These are phyloP conservation scores for Podarcis raffonei DNA, from an alignment of 2,113 vertebrate species.

Conservation along the genomic window DNA sequence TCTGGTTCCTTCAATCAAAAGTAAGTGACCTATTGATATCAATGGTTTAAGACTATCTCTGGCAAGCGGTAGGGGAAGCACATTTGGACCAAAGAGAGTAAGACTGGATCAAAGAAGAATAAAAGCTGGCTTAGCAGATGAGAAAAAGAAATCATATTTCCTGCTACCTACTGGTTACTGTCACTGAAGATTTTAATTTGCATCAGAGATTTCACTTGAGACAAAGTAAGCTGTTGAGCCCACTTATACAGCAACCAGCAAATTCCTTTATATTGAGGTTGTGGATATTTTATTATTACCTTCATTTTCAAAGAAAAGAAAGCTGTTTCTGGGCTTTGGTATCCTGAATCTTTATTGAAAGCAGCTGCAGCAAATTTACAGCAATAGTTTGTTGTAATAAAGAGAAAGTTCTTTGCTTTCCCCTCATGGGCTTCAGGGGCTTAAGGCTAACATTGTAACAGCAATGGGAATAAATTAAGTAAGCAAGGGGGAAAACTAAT, in stretches of 20 bases:
- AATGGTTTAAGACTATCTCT: neutral
- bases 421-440: neutral
- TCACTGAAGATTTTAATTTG: neutral
- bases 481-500: neutral
- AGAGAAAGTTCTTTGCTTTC: neutral
- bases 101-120: neutral
- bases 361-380: neutral
- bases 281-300: neutral
- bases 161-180: neutral
- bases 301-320: neutral
- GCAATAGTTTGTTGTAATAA: neutral
- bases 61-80: no score
- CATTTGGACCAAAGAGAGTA: neutral
- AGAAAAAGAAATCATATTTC: neutral
- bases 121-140: neutral
- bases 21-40: neutral
- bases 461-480: slow-evolving; percentile 3
- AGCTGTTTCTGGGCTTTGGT: neutral
- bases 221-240: neutral
- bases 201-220: neutral
- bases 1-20: neutral
- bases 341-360: neutral
- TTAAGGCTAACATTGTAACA: neutral
- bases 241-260: neutral
- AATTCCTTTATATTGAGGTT: neutral